Percentiles rank a stretch among this genome's conserved stretches.
These are phyloP conservation scores for Salticus scenicus DNA, from an alignment of 2,888 invertebrate genomes.

Conservation along the genomic window DNA sequence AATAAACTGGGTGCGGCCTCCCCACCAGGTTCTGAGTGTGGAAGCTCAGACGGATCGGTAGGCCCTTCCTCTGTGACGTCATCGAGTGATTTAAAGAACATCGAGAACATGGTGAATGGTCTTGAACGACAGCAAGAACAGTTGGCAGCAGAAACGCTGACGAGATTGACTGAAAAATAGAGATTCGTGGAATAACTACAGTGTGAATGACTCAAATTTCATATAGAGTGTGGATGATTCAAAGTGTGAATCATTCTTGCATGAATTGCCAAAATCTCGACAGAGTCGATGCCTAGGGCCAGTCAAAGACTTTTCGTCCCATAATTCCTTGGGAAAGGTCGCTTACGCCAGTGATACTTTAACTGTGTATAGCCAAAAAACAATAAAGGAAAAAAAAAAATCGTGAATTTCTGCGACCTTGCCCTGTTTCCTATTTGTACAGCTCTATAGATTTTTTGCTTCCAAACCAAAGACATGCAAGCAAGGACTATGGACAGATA, in stretches of 20 bases:
- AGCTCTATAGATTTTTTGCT: constrained; percentile 55
- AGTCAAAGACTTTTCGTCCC: neutral
- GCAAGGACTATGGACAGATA: neutral
- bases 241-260: too few relatives aligned
- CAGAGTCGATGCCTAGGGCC: constrained; percentile 20
- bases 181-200: constrained; percentile 76
- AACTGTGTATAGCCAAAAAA: constrained; percentile 49
- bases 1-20: constrained; percentile 54
- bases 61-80: constrained; percentile 62
- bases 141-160: constrained; percentile 68
- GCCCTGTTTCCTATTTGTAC: constrained; percentile 56
- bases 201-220: neutral
- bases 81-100: constrained; percentile 71
- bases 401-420: neutral
- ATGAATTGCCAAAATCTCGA: constrained; percentile 34
- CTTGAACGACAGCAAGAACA: constrained; percentile 71
- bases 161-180: constrained; percentile 77
- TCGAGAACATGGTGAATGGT: constrained; percentile 72
- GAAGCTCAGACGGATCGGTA: constrained; percentile 67
- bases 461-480: constrained; percentile 62
- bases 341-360: constrained; percentile 58
- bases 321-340: constrained; percentile 13
- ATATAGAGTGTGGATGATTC: neutral
- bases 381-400: neutral
- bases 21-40: constrained; percentile 63